Percentiles rank a stretch among this genome's conserved stretches.
Conservation (phyloP, 2,888 invertebrate genomes). For the Axea sp. region DNA sequence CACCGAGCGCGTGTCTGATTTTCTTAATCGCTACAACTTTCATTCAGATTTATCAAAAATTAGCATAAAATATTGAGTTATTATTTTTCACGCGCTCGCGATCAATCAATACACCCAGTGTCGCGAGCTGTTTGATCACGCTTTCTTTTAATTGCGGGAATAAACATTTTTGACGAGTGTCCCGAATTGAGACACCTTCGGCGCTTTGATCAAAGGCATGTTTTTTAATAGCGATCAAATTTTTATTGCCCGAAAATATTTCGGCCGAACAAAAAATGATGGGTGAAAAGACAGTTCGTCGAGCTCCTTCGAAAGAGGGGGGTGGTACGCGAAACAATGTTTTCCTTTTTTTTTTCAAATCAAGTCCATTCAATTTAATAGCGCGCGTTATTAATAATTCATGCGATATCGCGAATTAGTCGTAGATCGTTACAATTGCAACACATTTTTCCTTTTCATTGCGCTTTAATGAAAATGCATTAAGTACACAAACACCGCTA, state of each 20-base stretch:
- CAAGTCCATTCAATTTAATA: no score
- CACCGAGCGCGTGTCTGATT: constrained; percentile 33
- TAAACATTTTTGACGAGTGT: no score
- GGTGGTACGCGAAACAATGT: no score
- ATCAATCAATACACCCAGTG: constrained; percentile 2
- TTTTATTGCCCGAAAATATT: no score
- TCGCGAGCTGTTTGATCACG: neutral
- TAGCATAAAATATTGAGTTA: constrained; percentile 40
- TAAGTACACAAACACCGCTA: constrained; percentile 14
- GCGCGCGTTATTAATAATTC: neutral
- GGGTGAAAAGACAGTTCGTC: no score
- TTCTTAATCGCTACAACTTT: constrained; percentile 36
- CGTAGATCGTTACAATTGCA: constrained; percentile 5
- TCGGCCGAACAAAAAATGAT: no score
- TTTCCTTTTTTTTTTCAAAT: no score
- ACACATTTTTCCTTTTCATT: constrained; percentile 6
- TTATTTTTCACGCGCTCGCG: constrained; percentile 10
- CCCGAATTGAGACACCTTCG: no score
- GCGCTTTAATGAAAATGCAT: constrained; percentile 30
- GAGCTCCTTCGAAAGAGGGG: no score
- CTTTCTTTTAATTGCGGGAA: neutral
- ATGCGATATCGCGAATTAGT: neutral
- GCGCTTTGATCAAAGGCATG: no score
- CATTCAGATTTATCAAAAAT: constrained; percentile 43
- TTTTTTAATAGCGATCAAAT: no score